Evolutionary conservation across 30 jellyfish, hydroid and myxozoan species (phyloP).

Genomic region (Catostylus mosaicus): DNA sequence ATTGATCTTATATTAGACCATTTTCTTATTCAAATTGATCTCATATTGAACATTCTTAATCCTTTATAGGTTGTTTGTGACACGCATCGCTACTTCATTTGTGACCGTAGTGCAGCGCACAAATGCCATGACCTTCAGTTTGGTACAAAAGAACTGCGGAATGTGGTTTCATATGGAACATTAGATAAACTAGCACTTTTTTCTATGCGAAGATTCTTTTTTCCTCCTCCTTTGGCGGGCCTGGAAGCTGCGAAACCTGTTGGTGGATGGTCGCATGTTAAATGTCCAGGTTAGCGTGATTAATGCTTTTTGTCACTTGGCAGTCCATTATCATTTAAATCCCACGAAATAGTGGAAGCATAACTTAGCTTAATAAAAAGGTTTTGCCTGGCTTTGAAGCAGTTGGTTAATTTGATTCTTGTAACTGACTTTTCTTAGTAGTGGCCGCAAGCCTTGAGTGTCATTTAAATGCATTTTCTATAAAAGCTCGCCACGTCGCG

Average conservation of each 20-base stretch:
- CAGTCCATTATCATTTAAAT: too few relatives aligned
- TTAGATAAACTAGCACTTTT: background rate
- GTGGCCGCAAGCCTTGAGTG: too few relatives aligned
- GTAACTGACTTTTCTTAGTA: too few relatives aligned
- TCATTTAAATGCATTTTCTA: too few relatives aligned
- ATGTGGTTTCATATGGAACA: slow-evolving; percentile 60
- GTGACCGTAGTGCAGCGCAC: slow-evolving; percentile 95
- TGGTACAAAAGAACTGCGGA: slow-evolving; percentile 68
- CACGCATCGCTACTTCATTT: slow-evolving; percentile 55
- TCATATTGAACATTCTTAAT: too few relatives aligned
- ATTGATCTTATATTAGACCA: too few relatives aligned
- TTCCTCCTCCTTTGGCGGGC: slow-evolving; percentile 81
- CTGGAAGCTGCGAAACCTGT: slow-evolving; percentile 84
- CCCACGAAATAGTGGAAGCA: too few relatives aligned
- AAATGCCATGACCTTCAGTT: slow-evolving; percentile 41
- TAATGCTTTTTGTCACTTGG: background rate
- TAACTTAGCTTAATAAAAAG: too few relatives aligned
- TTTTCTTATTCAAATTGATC: too few relatives aligned
- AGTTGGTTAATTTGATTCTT: too few relatives aligned
- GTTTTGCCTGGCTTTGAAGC: too few relatives aligned
- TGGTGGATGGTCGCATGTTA: slow-evolving; percentile 91
- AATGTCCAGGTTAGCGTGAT: slow-evolving; percentile 82
- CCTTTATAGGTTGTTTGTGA: slow-evolving; percentile 67
- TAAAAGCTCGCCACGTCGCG: too few relatives aligned
- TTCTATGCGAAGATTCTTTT: slow-evolving; percentile 32